Evolutionary conservation across 2,797 vertebrate species (phyloP).

Genomic region (Gymnopithys bicolor): DNA sequence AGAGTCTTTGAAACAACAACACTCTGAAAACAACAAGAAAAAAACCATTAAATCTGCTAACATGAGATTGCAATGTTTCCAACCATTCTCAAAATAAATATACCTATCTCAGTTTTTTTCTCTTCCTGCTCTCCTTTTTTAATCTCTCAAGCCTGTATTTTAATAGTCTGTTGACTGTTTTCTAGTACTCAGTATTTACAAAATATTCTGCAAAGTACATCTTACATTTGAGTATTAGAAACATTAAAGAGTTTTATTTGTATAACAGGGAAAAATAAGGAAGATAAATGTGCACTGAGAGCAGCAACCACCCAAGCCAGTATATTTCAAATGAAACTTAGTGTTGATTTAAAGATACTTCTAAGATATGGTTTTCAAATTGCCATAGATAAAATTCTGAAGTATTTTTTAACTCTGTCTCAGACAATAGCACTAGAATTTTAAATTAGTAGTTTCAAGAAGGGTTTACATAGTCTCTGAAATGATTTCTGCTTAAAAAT

Average conservation of each 20-base stretch:
- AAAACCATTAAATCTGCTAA: background rate
- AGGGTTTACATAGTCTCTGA: background rate
- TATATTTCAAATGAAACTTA: background rate
- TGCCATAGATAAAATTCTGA: background rate
- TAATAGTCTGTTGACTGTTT: background rate
- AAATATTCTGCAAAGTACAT: background rate
- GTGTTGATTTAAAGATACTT: background rate
- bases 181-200: background rate
- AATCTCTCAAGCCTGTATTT: background rate
- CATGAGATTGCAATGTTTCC: background rate
- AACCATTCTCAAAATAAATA: background rate
- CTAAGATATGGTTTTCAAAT: background rate
- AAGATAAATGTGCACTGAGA: background rate
- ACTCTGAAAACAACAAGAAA: background rate
- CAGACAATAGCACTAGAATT: background rate
- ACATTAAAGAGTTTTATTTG: rapidly evolving
- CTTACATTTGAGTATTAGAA: background rate
- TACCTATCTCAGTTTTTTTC: background rate
- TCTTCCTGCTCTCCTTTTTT: background rate
- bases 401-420: background rate
- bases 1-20: background rate
- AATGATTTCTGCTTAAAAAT: background rate
- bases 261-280: background rate
- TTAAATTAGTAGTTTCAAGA: background rate
- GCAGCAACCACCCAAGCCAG: background rate